Conservation (phyloP, 2,888 invertebrate species). For the Desoria tigrina region DNA sequence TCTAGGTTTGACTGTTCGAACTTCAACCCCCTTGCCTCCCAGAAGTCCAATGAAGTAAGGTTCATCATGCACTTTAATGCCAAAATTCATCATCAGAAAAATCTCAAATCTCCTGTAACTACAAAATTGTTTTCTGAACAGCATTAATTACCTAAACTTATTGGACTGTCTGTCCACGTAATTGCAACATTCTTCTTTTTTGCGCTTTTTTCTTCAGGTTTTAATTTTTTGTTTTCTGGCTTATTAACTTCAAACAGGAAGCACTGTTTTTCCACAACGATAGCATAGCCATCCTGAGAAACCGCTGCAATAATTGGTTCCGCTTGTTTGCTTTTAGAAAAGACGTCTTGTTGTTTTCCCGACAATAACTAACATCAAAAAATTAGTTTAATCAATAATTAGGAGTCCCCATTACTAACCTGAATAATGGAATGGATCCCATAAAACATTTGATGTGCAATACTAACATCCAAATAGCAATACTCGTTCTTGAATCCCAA, state of each 20-base stretch:
- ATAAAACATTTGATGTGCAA: no score
- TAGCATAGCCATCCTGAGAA: constrained; percentile 72
- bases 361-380: constrained; percentile 45
- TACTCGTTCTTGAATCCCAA: constrained; percentile 85
- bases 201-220: constrained; percentile 6
- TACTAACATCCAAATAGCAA: constrained; percentile 69
- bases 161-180: constrained; percentile 77
- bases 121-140: constrained; percentile 6
- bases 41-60: constrained; percentile 87
- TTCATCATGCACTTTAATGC: constrained; percentile 77
- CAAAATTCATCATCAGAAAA: constrained; percentile 47
- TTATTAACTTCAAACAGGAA: constrained; percentile 57
- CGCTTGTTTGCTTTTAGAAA: constrained; percentile 77
- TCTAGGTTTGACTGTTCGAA: constrained; percentile 80
- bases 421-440: background rate
- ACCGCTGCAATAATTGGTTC: constrained; percentile 82
- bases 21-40: constrained; percentile 73
- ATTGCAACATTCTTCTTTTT: constrained; percentile 60
- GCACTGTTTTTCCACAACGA: constrained; percentile 73
- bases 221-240: constrained; percentile 62
- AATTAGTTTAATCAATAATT: no score
- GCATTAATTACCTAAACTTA: constrained; percentile 65
- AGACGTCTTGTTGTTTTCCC: constrained; percentile 76
- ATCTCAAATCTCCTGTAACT: constrained; percentile 2
- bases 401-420: no score